Evolutionary conservation across 2,797 vertebrate species (phyloP), one percentile per base, ranked within the genome.

Genomic region (Gymnothorax reevesii): DNA sequence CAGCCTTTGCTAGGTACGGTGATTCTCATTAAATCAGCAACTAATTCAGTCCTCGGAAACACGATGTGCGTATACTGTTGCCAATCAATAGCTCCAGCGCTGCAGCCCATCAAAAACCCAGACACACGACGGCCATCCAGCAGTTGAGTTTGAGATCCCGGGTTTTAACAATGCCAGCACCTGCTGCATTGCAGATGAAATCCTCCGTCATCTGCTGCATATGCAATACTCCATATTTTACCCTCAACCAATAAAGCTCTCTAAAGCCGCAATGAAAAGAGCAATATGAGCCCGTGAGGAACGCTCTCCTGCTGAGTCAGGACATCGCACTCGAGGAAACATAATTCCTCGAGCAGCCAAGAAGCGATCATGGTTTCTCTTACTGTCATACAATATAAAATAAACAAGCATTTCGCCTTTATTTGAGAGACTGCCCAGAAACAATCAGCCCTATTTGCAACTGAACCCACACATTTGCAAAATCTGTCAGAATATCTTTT

Each of bases 111-210:
- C 22, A 69, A 25, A 69, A 69, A 9, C 22, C 64, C 8, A 22
- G 22, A n/a, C 22, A 7, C 13, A 7, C 64, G 25, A 8, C 64
- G 13, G 7, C 64, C 64, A 6, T 69, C 64, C 64, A 69, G 62
- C 22, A 69, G 7, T 69, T 69, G 22, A 25, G 64, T 69, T 69
- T 7, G 64, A 69, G 64, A 1, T 69, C 22, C 22, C 64, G 7
- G 64, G 33, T 49, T 42, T 77, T 17, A 20, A 77, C 85, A 79
- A 82, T 86, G 86, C 54, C 75, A 83, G 57, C 77, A 60, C 33
- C 20, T 83, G 88, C 86, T 89, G 88, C 86, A 87, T 79, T 87
- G 88, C 88, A 87, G 88, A 87, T 89, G 79, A 84, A 87, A 84
- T 77, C 55, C 86, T 60, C 25, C 10, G n/a, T 82, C 57, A 27